Percentiles rank a stretch among this genome's conserved stretches.
phyloP scores from a whole-genome alignment of 2,888 invertebrate species.

The Xanthia icteritia region DNA sequence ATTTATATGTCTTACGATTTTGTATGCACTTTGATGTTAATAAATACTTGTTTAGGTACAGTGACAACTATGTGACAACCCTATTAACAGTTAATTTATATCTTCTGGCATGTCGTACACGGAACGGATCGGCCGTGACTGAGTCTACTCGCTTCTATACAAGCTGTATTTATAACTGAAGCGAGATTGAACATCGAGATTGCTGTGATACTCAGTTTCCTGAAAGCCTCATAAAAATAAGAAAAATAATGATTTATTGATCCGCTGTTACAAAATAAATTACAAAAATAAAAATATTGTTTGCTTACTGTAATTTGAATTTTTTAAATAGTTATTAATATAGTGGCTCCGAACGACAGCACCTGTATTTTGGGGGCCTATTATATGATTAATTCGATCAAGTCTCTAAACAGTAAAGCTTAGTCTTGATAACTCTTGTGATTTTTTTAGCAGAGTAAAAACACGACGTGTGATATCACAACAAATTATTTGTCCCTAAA shows the following conservation, averaged over 20 bases:
- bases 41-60: not conserved
- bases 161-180: slow-evolving; percentile 41
- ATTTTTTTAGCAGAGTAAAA: no score
- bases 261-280: no score
- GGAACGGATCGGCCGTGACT: slow-evolving; percentile 55
- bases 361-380: no score
- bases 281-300: no score
- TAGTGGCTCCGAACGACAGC: no score
- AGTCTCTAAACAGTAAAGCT: no score
- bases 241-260: no score
- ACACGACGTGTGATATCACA: not conserved
- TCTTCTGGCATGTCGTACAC: slow-evolving; percentile 57
- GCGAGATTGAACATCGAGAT: slow-evolving; percentile 28
- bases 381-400: no score
- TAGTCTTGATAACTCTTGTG: no score
- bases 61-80: slow-evolving; percentile 50
- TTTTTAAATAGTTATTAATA: no score
- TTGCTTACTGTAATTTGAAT: no score
- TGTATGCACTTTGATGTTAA: not conserved
- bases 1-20: not conserved
- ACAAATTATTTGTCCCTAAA: not conserved
- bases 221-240: not conserved
- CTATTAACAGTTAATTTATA: slow-evolving; percentile 45
- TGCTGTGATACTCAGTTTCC: not conserved
- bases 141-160: slow-evolving; percentile 28